These are phyloP conservation scores for Psittacula derbiana DNA, from an alignment of 2,797 vertebrate genomes.

Conservation along the genomic window DNA sequence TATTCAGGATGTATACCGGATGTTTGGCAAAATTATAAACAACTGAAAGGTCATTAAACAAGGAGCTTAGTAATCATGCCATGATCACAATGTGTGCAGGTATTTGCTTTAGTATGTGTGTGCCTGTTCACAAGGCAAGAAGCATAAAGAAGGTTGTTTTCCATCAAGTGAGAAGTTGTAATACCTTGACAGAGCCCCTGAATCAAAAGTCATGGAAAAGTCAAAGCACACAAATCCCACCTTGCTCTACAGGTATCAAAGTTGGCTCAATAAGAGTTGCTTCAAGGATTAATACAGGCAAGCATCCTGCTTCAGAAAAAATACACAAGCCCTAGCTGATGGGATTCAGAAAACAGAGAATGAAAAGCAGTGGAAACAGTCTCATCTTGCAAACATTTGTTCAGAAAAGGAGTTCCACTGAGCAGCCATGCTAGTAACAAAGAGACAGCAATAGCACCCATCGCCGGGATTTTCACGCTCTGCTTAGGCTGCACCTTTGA, in stretches of 20 bases:
- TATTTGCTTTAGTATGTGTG: not conserved
- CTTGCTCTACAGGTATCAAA: not conserved
- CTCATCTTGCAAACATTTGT: not conserved
- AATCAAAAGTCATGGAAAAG: not conserved
- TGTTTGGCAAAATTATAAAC: not conserved
- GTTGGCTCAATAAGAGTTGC: not conserved
- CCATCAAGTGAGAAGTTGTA: not conserved
- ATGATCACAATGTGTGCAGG: accelerated
- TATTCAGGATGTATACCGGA: not conserved
- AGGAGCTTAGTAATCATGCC: not conserved
- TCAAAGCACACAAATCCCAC: not conserved
- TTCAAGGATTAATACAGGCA: not conserved
- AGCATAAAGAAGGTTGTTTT: not conserved
- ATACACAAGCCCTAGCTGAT: accelerated
- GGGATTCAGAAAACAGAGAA: not conserved
- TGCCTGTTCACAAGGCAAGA: not conserved
- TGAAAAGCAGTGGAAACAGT: not conserved
- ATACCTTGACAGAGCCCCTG: not conserved
- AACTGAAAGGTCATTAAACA: not conserved
- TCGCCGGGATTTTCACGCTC: not conserved
- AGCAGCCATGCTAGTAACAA: not conserved
- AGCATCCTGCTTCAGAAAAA: not conserved
- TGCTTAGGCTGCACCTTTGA: not conserved
- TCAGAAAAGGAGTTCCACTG: not conserved
- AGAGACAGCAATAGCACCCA: not conserved